Conservation (phyloP, 2,888 invertebrate genomes). For the Ariolimax columbianus region DNA sequence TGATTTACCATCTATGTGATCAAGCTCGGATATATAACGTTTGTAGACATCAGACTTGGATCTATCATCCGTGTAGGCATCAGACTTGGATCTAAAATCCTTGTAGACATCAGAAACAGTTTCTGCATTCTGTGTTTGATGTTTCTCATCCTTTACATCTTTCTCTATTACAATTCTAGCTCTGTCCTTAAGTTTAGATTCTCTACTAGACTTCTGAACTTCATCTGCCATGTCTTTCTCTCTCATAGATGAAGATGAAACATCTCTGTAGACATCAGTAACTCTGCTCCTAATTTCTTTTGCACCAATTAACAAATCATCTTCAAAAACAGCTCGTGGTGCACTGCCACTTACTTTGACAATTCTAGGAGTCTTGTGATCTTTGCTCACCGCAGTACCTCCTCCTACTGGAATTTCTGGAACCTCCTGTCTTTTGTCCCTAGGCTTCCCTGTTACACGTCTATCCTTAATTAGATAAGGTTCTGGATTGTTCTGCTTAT, state of each 20-base stretch:
- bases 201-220: not conserved
- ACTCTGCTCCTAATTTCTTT: not conserved
- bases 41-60: not conserved
- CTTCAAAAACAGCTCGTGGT: not conserved
- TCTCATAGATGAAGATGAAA: not conserved
- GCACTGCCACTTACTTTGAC: not conserved
- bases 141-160: not conserved
- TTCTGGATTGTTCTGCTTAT: not conserved
- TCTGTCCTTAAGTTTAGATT: slow-evolving; percentile 4
- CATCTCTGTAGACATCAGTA: not conserved
- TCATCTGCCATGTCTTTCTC: not conserved
- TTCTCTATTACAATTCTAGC: not conserved
- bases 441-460: not conserved
- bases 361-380: not conserved
- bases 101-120: not conserved
- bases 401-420: not conserved
- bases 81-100: not conserved
- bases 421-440: no score
- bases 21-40: not conserved
- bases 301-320: not conserved
- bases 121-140: not conserved
- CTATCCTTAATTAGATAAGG: not conserved
- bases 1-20: not conserved
- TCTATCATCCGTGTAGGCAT: not conserved
- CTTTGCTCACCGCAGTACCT: no score